Evolutionary conservation across 2,113 vertebrate species (phyloP), one percentile per base, ranked within the genome.

Genomic region (Synodontis membranacea): DNA sequence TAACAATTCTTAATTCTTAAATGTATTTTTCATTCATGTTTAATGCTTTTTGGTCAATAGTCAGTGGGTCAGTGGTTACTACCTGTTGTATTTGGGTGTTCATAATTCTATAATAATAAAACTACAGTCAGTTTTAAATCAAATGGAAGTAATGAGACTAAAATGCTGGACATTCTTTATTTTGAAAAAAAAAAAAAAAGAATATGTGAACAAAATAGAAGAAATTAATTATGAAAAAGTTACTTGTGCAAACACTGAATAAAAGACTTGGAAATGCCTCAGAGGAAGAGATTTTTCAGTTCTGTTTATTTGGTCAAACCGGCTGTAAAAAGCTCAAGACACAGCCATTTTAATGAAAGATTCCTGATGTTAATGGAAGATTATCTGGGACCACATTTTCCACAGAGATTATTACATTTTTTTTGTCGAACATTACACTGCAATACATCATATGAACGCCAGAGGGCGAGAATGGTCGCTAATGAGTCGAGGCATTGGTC

Each of bases 81-180:
- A n/a, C 42, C 44, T 72, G 8, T 60, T 86, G 28, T 54, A 60
- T 72, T 34, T 48, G 19, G 37, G 42, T 85, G 74, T 78, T 89
- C 88, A 86, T 82, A 79, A 87, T 82, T 52, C 39, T 79, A 21
- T n/a, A n/a, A n/a, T n/a, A n/a, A n/a, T n/a, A 54, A 37, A 75
- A 42, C 39, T 70, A 48, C 42, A 44, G 15, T 39, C 23, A 48
- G 34, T 25, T 42, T 86, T 91, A 87, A 90, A 90, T 92, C 87
- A 72, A 88, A 8, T 86, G 86, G 76, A 60, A 81, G 87, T 25
- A 62, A 86, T 64, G 80, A 76, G 70, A 75, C 48, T 84, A 88
- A 87, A 94, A 94, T 94, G 94, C 93, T 93, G 94, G 93, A 90
- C 92, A 94, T 95, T 94, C 42, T 90, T 84, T 80, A 91, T 91